Base-by-base conservation (phyloP, 2,888 invertebrate species). In the Seladonia tumulorum region DNA sequence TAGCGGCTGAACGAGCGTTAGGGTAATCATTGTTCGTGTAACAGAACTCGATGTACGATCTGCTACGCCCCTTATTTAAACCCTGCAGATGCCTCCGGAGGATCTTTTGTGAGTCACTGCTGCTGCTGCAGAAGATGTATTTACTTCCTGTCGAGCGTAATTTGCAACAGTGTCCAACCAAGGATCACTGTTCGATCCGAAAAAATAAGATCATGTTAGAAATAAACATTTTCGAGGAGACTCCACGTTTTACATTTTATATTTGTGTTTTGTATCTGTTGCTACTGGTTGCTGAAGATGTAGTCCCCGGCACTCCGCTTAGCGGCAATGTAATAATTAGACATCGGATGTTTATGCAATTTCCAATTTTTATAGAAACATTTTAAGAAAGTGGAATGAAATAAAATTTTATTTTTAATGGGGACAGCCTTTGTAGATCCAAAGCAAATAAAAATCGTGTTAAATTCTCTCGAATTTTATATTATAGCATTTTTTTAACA, bases 1-100 rank as follows among this genome's bases (percentile, higher is more conserved):
- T 42, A 42, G 18, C 42, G 29, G 57, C 47, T 42, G 29, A 72
- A 80, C 29, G 45, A 57, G 8, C 57, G 16, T 47, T 42, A 22
- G 25, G 57, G 22, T 66, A 47, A 45, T 75, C 75, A 74, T 78
- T 75, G 77, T 74, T 53, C 45, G 66, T 49, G 57, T 49, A 53
- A 42, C 72, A 42, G 60, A 76, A 76, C 72, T 22, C 53, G 22
- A 53, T 7, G 60, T n/a, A 35, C 76, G 66, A 76, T 66, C 76
- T 35, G 45, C 35, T n/a, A 35, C 66, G 76, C 49, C 35, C 49
- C 47, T 68, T 49, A 66, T 68, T 29, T 53, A n/a, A 77, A 16
- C 68, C 39, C 5, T 16, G 72, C 29, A 25, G 29, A 47, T n/a
- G 8, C 53, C 53, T 53, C 25, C 29, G 10, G 18, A 4, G 72